Conservation (phyloP, 2,113 vertebrate genomes). For the Catharus bicknelli region DNA sequence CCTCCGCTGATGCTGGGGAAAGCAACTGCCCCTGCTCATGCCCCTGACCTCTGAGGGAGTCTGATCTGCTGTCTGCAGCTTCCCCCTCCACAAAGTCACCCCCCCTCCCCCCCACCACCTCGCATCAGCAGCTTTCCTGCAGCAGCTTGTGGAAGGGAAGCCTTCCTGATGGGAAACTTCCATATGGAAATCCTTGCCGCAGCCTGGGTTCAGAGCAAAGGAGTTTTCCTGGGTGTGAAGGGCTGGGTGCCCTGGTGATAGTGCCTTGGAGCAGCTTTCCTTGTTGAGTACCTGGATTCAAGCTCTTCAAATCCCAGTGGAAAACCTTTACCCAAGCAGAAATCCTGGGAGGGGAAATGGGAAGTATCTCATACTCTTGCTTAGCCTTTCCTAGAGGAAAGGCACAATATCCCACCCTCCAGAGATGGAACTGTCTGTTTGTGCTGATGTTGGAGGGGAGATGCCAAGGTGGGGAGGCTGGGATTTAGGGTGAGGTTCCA, state of each 20-base stretch:
- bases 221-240: neutral
- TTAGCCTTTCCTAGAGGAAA: neutral
- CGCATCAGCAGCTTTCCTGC: neutral
- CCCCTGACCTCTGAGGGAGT: no score
- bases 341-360: neutral
- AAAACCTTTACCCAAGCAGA: neutral
- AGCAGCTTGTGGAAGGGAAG: neutral
- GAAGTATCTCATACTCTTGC: neutral
- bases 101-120: accelerated
- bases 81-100: neutral
- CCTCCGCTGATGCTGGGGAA: neutral
- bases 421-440: neutral
- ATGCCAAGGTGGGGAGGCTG: neutral
- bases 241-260: neutral
- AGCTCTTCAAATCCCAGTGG: neutral
- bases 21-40: neutral
- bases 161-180: neutral
- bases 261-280: neutral
- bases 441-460: neutral
- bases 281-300: neutral
- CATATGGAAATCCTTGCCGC: neutral
- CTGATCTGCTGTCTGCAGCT: neutral
- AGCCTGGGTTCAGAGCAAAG: neutral
- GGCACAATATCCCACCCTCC: neutral
- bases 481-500: neutral